Percentiles rank a stretch among this genome's conserved stretches.
phyloP scores from a whole-genome alignment of 2,113 vertebrate species.

The Rostratula benghalensis region DNA sequence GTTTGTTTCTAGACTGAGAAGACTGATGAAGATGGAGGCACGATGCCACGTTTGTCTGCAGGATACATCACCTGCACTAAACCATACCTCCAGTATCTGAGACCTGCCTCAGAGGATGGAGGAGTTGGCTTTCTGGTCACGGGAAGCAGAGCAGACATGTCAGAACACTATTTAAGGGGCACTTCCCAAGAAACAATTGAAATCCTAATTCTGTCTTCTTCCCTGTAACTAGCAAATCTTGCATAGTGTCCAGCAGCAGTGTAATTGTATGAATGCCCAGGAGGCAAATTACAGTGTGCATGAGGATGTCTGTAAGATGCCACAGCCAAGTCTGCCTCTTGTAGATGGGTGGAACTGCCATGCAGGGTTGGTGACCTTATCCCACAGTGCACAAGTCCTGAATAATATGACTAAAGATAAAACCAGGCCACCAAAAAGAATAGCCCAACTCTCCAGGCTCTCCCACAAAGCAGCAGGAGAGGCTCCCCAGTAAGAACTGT shows the following conservation, averaged over 20 bases:
- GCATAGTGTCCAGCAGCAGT: not conserved
- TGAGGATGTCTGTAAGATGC: not conserved
- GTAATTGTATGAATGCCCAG: not conserved
- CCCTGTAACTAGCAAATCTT: not conserved
- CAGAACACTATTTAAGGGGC: not conserved
- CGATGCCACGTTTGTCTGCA: not conserved
- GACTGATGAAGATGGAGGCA: not conserved
- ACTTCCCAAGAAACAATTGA: not conserved
- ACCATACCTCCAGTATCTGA: not conserved
- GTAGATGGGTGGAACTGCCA: not conserved
- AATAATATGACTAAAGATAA: not conserved
- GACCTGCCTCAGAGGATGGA: not conserved
- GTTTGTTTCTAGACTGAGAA: not conserved
- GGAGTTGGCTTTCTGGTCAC: not conserved
- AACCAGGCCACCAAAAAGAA: not conserved
- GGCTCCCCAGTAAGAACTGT: not conserved
- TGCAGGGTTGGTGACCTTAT: not conserved
- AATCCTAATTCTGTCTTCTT: not conserved
- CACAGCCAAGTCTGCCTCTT: not conserved
- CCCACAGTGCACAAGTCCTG: not conserved
- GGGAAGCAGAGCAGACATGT: not conserved
- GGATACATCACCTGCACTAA: too few species aligned
- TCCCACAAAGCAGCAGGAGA: not conserved
- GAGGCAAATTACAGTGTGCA: not conserved
- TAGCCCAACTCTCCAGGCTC: not conserved